Conservation (phyloP, 1,140 invertebrate species). For the Bombus superbus region DNA sequence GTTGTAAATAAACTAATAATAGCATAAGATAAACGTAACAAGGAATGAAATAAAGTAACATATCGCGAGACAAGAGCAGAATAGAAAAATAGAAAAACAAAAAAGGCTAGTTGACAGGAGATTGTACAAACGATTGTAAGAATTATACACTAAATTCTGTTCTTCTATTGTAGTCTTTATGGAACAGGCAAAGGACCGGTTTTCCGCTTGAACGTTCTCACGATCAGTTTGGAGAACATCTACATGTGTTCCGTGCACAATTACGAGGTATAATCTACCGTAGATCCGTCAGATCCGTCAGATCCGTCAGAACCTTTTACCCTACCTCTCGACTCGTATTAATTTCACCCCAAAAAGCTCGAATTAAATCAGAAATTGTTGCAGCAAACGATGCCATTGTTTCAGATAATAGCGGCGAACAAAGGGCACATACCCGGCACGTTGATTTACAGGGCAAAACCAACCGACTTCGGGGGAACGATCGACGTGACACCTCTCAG, state of each 20-base stretch:
- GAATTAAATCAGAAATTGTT: neutral
- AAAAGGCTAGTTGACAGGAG: neutral
- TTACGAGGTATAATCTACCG: constrained; percentile 70
- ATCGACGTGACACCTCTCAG: constrained; percentile 63
- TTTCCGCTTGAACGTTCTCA: constrained; percentile 73
- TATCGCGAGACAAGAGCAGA: too few species aligned
- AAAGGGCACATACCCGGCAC: constrained; percentile 71
- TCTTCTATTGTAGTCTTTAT: constrained; percentile 48
- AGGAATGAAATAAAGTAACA: too few species aligned
- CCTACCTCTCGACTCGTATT: neutral
- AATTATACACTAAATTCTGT: neutral
- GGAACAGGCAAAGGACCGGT: constrained; percentile 75
- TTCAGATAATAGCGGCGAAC: constrained; percentile 72
- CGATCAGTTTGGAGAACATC: constrained; percentile 69
- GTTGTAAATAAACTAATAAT: too few species aligned
- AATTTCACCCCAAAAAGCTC: neutral
- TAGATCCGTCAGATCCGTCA: too few species aligned
- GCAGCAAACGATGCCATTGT: neutral
- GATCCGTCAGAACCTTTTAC: neutral
- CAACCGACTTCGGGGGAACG: constrained; percentile 66
- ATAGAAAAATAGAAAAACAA: neutral
- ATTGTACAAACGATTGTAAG: neutral
- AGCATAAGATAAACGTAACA: too few species aligned
- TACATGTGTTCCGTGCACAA: constrained; percentile 72
- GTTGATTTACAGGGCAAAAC: constrained; percentile 59